These are phyloP conservation scores for Piaya cayana DNA, from an alignment of 2,113 vertebrate species.

Conservation along the genomic window DNA sequence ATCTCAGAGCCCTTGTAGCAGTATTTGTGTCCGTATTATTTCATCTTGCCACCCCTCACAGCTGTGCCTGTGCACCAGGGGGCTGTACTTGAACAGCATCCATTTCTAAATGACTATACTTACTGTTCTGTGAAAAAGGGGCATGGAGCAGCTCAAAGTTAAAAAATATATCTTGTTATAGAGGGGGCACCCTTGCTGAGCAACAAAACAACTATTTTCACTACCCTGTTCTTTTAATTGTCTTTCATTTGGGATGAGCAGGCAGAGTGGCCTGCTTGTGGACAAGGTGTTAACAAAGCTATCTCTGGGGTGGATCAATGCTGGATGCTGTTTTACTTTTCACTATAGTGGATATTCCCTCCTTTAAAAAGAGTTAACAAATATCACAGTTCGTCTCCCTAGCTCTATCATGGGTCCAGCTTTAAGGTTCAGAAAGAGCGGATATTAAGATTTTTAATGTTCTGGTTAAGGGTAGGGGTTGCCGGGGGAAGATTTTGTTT, in stretches of 20 bases:
- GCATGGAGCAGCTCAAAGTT: slow-evolving; percentile 43
- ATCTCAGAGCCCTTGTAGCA: slow-evolving; percentile 31
- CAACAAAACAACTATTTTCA: background rate
- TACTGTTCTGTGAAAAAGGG: background rate
- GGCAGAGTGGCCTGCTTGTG: background rate
- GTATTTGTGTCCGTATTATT: slow-evolving; percentile 53
- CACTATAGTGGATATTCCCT: background rate
- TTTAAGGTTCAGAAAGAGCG: background rate
- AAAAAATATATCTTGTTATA: slow-evolving; percentile 12
- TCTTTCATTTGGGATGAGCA: slow-evolving; percentile 4
- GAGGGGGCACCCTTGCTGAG: background rate
- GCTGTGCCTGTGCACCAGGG: slow-evolving; percentile 62
- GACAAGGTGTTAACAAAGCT: slow-evolving; percentile 9
- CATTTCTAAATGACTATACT: slow-evolving; percentile 54
- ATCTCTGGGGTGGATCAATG: background rate
- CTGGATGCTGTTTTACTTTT: background rate
- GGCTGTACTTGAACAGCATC: slow-evolving; percentile 61
- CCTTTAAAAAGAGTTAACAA: background rate
- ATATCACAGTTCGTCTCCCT: background rate
- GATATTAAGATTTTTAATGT: background rate
- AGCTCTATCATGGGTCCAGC: background rate
- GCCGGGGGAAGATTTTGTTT: background rate
- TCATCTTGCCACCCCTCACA: slow-evolving; percentile 59
- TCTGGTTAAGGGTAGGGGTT: rapidly evolving
- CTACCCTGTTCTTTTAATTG: background rate